These are phyloP conservation scores for Lucifuga dentata DNA, from an alignment of 2,113 vertebrate species.

Conservation along the genomic window DNA sequence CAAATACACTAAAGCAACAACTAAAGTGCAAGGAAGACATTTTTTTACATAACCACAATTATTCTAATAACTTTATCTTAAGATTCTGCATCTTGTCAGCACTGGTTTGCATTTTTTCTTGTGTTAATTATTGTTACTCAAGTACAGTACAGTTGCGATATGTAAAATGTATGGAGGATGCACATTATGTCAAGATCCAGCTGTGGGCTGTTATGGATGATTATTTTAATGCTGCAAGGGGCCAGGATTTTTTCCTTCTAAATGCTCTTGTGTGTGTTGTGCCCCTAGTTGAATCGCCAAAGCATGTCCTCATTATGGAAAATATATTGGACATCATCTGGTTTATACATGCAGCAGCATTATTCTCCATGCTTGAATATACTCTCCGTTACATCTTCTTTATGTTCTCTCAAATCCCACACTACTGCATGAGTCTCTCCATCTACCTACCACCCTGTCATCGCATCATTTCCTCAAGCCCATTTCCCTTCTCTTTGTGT, in stretches of 20 bases:
- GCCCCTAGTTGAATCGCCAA: neutral
- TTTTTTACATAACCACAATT: constrained; percentile 1
- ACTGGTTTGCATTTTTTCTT: neutral
- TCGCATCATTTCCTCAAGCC: constrained; percentile 21
- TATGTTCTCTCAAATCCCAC: neutral
- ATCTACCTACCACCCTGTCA: neutral
- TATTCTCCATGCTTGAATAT: constrained; percentile 7
- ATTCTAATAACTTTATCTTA: constrained; percentile 1
- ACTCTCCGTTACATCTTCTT: neutral
- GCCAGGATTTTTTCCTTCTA: constrained; percentile 7
- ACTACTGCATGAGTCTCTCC: neutral
- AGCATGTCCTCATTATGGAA: constrained; percentile 22
- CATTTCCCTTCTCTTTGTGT: constrained; percentile 20
- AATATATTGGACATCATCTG: constrained; percentile 11
- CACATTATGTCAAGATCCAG: constrained; percentile 1
- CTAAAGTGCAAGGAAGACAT: neutral
- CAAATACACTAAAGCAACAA: too few species aligned
- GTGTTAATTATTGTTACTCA: neutral
- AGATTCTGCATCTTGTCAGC: neutral
- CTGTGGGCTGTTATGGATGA: neutral
- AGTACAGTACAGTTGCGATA: constrained; percentile 9
- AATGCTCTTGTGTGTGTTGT: neutral
- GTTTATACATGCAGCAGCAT: constrained; percentile 4
- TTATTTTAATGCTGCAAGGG: constrained; percentile 7
- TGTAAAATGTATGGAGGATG: neutral